Percentiles rank a stretch among this genome's conserved stretches.
phyloP scores from a whole-genome alignment of 1,140 invertebrate species.

The Acromyrmex echinatior region DNA sequence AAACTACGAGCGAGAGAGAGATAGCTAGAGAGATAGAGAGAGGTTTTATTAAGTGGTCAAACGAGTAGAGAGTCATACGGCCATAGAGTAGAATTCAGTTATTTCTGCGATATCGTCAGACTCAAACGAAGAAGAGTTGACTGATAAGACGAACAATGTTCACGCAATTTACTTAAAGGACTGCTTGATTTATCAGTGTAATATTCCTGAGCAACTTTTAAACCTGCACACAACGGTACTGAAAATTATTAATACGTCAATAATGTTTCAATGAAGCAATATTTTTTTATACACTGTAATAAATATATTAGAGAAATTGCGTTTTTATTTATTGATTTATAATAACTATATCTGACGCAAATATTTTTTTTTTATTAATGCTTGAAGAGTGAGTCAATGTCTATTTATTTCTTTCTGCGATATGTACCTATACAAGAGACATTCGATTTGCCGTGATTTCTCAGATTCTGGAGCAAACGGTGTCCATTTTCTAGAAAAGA shows the following conservation, averaged over 20 bases:
- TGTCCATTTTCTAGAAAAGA: not conserved
- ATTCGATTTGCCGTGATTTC: not conserved
- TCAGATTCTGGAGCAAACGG: not conserved
- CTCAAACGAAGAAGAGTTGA: not conserved
- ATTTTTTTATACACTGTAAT: not conserved
- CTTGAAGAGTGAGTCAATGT: slow-evolving; percentile 1
- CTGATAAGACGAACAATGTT: slow-evolving; percentile 3
- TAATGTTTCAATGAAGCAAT: not conserved
- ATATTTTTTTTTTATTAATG: not conserved
- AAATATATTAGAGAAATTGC: not conserved
- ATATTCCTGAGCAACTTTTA: not conserved
- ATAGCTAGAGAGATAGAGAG: not conserved
- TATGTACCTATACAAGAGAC: not conserved
- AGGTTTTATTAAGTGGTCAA: slow-evolving; percentile 52
- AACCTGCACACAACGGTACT: not conserved
- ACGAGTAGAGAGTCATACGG: slow-evolving; percentile 18
- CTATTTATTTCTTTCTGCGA: not conserved
- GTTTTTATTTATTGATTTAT: slow-evolving; percentile 2
- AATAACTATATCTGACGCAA: not conserved
- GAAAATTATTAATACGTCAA: not conserved
- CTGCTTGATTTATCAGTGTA: not conserved
- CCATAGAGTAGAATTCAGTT: not conserved
- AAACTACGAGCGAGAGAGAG: slow-evolving; percentile 21
- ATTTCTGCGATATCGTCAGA: slow-evolving; percentile 17
- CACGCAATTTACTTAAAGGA: not conserved